These are phyloP conservation scores for Idaea straminata DNA, from an alignment of 2,888 invertebrate species.

Conservation along the genomic window DNA sequence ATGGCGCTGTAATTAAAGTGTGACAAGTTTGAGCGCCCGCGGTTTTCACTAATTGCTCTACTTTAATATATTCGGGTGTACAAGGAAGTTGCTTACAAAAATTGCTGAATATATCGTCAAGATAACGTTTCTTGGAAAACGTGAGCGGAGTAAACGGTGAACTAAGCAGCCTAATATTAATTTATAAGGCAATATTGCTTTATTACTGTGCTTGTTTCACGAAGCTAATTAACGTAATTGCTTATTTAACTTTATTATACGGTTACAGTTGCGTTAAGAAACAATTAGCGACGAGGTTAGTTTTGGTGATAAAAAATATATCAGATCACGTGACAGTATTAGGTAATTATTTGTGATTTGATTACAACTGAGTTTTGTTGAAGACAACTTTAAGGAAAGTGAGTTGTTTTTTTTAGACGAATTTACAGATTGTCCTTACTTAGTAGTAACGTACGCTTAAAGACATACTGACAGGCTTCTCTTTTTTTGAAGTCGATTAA, in stretches of 20 bases:
- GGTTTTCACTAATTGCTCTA: conserved; percentile 5
- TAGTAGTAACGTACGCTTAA: too few species aligned
- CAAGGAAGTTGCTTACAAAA: background rate
- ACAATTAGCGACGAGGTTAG: conserved; percentile 4
- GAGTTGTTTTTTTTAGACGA: too few species aligned
- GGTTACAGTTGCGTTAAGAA: conserved; percentile 19
- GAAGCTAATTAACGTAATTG: conserved; percentile 26
- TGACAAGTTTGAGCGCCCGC: conserved; percentile 8
- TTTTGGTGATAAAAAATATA: background rate
- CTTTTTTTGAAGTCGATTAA: too few species aligned
- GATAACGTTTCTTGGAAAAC: background rate
- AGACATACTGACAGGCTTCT: too few species aligned
- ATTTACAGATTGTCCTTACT: too few species aligned
- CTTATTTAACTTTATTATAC: conserved; percentile 26
- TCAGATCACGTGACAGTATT: background rate
- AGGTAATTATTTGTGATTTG: background rate
- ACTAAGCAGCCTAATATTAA: conserved; percentile 24
- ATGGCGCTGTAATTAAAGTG: background rate
- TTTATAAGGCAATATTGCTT: conserved; percentile 27
- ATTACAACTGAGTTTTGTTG: background rate
- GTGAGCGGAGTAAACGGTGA: conserved; percentile 14
- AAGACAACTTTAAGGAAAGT: too few species aligned
- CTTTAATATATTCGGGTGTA: background rate
- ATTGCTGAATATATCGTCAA: background rate
- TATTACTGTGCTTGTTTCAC: conserved; percentile 21